Percentiles rank a stretch among this genome's conserved stretches.
Conservation (phyloP, 2,113 vertebrate genomes). For the Vombatus ursinus region DNA sequence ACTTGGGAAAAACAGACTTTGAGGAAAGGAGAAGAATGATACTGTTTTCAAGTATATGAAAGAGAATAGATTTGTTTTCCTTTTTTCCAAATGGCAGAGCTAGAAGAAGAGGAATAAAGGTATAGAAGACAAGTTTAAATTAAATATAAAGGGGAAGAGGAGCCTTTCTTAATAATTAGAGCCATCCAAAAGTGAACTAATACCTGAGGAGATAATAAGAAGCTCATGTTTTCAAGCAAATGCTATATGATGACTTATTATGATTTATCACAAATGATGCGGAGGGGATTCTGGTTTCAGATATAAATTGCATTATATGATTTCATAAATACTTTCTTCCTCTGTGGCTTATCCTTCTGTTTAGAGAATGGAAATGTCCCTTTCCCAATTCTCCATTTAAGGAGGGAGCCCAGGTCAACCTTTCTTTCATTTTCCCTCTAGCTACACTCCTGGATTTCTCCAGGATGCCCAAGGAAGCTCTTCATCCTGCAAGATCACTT, state of each 20-base stretch:
- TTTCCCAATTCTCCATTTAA: not conserved
- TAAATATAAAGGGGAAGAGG: not conserved
- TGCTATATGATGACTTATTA: not conserved
- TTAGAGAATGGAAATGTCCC: not conserved
- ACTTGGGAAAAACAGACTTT: not conserved
- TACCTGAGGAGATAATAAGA: not conserved
- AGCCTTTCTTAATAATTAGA: not conserved
- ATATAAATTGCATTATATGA: not conserved
- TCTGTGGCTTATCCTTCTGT: not conserved
- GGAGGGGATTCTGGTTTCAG: not conserved
- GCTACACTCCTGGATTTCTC: not conserved
- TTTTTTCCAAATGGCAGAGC: not conserved
- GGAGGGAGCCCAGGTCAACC: not conserved
- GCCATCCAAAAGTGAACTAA: not conserved
- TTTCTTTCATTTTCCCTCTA: not conserved
- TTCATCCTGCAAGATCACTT: not conserved
- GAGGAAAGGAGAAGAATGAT: not conserved
- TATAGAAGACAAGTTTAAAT: not conserved
- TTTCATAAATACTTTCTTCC: not conserved
- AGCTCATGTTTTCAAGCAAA: not conserved
- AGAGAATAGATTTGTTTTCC: not conserved
- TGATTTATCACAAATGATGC: not conserved
- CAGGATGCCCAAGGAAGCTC: not conserved
- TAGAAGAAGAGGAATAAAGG: not conserved
- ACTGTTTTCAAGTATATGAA: not conserved